Percentiles rank a stretch among this genome's conserved stretches.
phyloP scores from a whole-genome alignment of 2,797 vertebrate genomes.

The Cetoscarus ocellatus region DNA sequence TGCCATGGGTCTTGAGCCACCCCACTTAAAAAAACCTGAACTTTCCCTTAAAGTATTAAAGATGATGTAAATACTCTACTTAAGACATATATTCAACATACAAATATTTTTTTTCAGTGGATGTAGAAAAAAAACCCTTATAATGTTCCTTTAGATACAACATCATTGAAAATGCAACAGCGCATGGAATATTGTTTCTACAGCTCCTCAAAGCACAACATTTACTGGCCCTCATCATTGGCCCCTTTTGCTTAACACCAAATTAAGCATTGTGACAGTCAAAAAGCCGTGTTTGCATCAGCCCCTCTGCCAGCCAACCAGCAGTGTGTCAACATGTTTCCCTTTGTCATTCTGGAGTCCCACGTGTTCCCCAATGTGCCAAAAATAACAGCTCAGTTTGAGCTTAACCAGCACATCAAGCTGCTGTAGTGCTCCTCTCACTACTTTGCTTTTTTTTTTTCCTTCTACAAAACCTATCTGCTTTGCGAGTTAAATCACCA shows the following conservation, averaged over 20 bases:
- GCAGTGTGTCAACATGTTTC: slow-evolving; percentile 70
- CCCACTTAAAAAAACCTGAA: too few species aligned
- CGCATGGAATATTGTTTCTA: background rate
- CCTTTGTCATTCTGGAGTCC: slow-evolving; percentile 73
- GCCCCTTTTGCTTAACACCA: slow-evolving; percentile 13
- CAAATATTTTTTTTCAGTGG: too few species aligned
- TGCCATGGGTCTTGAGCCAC: too few species aligned
- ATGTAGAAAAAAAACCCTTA: too few species aligned
- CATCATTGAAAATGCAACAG: background rate
- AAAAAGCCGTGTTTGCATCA: slow-evolving; percentile 18
- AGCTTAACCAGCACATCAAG: slow-evolving; percentile 23
- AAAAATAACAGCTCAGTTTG: slow-evolving; percentile 37
- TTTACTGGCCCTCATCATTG: slow-evolving; percentile 4
- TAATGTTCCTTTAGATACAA: background rate
- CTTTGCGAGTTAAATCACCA: slow-evolving; percentile 47
- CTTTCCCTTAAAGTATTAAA: too few species aligned
- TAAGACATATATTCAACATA: too few species aligned
- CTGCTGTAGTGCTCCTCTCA: slow-evolving; percentile 11
- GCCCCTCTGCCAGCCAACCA: slow-evolving; percentile 36
- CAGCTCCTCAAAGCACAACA: background rate
- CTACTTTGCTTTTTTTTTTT: background rate
- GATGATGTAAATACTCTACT: too few species aligned
- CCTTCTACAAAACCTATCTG: slow-evolving; percentile 22
- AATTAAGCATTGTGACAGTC: slow-evolving; percentile 9
- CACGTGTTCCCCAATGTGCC: slow-evolving; percentile 54